Conservation (phyloP, 2,113 vertebrate species). For the Cheirogaleus medius region DNA sequence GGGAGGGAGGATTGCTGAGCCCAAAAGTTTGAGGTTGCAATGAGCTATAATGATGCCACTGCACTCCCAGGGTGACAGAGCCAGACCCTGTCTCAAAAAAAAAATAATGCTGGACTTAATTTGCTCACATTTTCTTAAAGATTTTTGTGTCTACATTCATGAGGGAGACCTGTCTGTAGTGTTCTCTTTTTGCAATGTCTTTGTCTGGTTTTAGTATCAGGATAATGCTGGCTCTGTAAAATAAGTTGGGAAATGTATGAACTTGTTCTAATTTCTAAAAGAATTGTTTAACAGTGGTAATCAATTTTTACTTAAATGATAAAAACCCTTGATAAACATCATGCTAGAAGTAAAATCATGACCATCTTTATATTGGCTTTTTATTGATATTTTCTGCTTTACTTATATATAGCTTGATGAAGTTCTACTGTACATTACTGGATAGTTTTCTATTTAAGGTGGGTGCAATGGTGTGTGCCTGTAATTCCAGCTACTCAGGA, state of each 20-base stretch:
- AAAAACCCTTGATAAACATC: not conserved
- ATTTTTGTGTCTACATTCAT: not conserved
- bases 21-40: no score
- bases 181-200: not conserved
- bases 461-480: no score
- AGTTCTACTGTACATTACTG: not conserved
- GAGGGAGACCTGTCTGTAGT: not conserved
- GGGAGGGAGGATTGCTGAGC: no score
- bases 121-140: slow-evolving; percentile 17
- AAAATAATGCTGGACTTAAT: not conserved
- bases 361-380: not conserved
- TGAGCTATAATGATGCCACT: no score
- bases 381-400: slow-evolving; percentile 14
- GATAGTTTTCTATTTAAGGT: slow-evolving; percentile 23
- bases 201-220: not conserved
- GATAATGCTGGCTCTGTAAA: not conserved
- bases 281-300: not conserved
- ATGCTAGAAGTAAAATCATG: not conserved
- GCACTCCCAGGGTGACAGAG: no score
- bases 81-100: not conserved
- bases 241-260: not conserved
- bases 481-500: no score
- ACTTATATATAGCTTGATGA: not conserved
- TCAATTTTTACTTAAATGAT: not conserved
- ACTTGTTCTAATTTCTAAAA: slow-evolving; percentile 27